Evolutionary conservation across 2,113 vertebrate species (phyloP).

Genomic region (Mus musculus): DNA sequence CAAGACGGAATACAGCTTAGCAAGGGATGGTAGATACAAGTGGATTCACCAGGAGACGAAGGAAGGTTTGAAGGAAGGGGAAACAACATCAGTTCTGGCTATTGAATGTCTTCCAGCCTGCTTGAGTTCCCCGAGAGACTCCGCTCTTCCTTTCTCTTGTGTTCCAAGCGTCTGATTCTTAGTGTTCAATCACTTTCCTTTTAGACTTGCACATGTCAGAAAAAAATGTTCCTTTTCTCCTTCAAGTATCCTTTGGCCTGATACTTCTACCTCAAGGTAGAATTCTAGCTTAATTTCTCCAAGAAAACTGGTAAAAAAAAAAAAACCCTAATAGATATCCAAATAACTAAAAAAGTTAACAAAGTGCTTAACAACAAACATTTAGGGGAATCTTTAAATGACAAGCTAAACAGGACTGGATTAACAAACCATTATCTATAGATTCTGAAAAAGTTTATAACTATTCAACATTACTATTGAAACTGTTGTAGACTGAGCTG

Average conservation of each 20-base stretch:
- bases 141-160: background rate
- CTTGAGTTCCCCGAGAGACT: background rate
- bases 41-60: background rate
- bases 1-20: background rate
- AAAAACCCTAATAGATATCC: background rate
- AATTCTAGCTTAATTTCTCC: conserved; percentile 19
- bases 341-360: background rate
- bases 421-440: background rate
- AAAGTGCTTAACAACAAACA: background rate
- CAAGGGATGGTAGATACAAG: background rate
- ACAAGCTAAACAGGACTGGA: background rate
- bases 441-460: background rate
- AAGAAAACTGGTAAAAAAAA: background rate
- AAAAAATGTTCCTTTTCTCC: background rate
- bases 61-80: background rate
- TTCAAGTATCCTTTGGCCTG: background rate
- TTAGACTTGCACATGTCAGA: background rate
- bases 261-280: background rate
- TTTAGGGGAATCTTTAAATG: background rate
- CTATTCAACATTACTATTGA: background rate
- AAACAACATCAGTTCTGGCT: background rate
- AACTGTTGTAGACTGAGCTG: background rate
- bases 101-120: background rate
- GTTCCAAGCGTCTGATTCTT: background rate
- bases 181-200: background rate